Base-by-base conservation (phyloP, 2,797 vertebrate species). In the Limosa lapponica region DNA sequence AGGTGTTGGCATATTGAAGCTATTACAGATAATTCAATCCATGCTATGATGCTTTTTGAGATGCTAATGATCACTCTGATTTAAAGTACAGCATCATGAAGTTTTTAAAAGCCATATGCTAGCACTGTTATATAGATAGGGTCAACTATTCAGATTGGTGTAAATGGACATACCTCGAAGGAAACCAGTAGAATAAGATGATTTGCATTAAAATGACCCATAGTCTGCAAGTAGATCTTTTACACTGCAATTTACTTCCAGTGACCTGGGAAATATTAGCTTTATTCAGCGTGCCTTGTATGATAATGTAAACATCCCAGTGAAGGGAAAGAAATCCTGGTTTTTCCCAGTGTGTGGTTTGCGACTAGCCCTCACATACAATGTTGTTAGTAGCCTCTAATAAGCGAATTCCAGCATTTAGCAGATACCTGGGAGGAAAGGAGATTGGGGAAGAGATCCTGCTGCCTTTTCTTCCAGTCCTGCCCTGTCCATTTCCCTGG, bases 1-100 rank as follows among this genome's bases (percentile, higher is more conserved):
- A 96, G 87, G 89, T 94, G 90, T 87, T 95, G 59, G 85, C 92
- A 89, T 92, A 93, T 65, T 92, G 93, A 95, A 90, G 88, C 77
- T 79, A 95, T 96, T 97, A 90, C 62, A 89, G 88, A 89, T 77
- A 94, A 95, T 89, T 93, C 89, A 93, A 52, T 89, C 89, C 52
- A 28, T 66, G 83, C 64, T 75, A 88, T 51, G 62, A 69, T 75
- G 85, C 57, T 95, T 94, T 96, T 95, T 83, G 89, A 96, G 91
- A 95, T 95, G 83, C 64, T 94, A 93, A 95, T 89, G 71, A 85
- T 94, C 5, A 3, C 55, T 91, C 70, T 71, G 82, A 88, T 90
- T 95, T 94, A 61, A 92, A 74, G 39, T 48, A 77, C 37, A 84
- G 66, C 58, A 69, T 73, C 39, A 70, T 36, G 32, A 95, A 80